Percentiles rank a stretch among this genome's conserved stretches.
phyloP scores from a whole-genome alignment of 64 coral and sea anemone genomes.

The Stichodactyla helianthus region DNA sequence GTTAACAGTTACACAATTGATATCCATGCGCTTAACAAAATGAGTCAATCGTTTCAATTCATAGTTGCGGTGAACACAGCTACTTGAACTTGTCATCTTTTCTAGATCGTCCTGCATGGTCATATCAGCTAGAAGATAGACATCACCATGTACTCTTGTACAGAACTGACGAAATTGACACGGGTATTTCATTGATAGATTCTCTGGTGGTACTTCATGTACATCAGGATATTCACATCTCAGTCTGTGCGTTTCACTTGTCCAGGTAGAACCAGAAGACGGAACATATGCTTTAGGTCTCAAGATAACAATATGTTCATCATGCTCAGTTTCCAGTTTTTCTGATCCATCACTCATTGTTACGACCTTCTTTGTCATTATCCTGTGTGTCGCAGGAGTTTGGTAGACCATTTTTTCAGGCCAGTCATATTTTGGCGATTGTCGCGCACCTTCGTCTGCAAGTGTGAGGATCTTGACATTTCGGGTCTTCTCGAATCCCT shows the following conservation, averaged over 20 bases:
- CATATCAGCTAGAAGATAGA: constrained; percentile 45
- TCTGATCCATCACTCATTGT: background rate
- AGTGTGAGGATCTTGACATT: constrained; percentile 36
- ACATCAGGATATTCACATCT: constrained; percentile 8
- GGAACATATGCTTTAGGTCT: constrained; percentile 31
- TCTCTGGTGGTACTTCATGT: constrained; percentile 11
- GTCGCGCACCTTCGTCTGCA: constrained; percentile 22
- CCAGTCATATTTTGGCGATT: constrained; percentile 48
- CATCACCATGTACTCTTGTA: constrained; percentile 21
- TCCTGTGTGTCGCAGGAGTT: constrained; percentile 32
- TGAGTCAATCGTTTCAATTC: constrained; percentile 26
- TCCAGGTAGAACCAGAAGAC: constrained; percentile 14
- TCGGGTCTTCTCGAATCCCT: constrained; percentile 33
- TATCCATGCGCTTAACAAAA: background rate
- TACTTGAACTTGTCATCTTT: constrained; percentile 18
- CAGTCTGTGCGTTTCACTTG: constrained; percentile 34
- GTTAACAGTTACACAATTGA: background rate
- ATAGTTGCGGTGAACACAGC: constrained; percentile 19
- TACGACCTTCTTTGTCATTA: constrained; percentile 18
- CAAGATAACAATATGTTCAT: constrained; percentile 25
- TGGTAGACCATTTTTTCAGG: constrained; percentile 37
- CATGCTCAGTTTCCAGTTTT: background rate
- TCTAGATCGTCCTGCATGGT: constrained; percentile 25
- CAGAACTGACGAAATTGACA: constrained; percentile 19
- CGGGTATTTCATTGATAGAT: background rate